These are phyloP conservation scores for Callyntrura guangdongensis DNA, from an alignment of 2,888 invertebrate genomes.

Conservation along the genomic window DNA sequence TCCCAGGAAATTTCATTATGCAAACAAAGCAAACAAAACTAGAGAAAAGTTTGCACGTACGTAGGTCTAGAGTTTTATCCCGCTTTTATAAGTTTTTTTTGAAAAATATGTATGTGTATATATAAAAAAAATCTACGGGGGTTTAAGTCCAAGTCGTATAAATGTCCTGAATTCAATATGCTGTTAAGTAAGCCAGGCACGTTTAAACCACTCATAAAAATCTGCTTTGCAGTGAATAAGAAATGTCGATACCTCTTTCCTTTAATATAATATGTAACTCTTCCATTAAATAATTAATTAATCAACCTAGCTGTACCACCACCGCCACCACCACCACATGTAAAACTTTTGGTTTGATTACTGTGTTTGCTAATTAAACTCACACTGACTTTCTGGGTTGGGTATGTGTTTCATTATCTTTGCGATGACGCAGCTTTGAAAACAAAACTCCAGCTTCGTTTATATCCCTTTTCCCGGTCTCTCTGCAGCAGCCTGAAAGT, in stretches of 20 bases:
- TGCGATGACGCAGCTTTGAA: no score
- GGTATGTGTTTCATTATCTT: conserved; percentile 64
- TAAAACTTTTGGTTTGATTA: conserved; percentile 81
- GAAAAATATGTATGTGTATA: no score
- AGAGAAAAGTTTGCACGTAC: not conserved
- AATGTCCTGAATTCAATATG: not conserved
- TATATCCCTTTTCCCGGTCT: not conserved
- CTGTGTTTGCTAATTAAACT: conserved; percentile 76
- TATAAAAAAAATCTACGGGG: no score
- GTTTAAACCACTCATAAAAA: not conserved
- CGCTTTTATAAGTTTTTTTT: not conserved
- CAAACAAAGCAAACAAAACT: conserved; percentile 7
- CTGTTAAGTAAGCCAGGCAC: not conserved
- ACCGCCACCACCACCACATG: conserved; percentile 9
- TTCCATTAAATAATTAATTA: conserved; percentile 83
- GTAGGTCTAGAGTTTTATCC: not conserved
- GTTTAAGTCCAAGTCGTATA: no score
- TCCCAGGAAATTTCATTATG: conserved; percentile 35
- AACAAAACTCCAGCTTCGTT: not conserved
- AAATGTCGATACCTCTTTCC: not conserved
- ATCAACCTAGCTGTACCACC: conserved; percentile 68
- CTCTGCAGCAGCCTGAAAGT: not conserved
- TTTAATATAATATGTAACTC: conserved; percentile 2
- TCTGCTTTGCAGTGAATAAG: not conserved
- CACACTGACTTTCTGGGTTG: not conserved